Base-by-base conservation (phyloP, 2,113 vertebrate species). In the Aleadryas rufinucha region DNA sequence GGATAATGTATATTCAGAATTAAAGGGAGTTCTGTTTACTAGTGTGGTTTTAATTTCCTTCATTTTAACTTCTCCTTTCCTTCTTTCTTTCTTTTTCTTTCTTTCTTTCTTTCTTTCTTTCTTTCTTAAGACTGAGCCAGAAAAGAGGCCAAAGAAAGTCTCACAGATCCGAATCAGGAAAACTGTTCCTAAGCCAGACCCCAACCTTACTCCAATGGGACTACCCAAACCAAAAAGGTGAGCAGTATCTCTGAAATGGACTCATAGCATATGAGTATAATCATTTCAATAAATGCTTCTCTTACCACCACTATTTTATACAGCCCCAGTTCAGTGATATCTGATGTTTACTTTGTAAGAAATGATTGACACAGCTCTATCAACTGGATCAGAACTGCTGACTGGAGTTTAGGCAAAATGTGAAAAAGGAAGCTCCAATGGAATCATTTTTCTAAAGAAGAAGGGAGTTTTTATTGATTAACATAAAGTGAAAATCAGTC, bases 141-240 rank as follows among this genome's bases (percentile, higher is more conserved):
- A 98, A 93, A 91, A 97, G 93, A 98, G 97, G 94, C 98, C 98
- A 96, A 98, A 99, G 98, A 98, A 98, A 94, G 99, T 99, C 30
- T 99, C 99, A 31, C 98, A 99, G 97, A 99, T 99, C 80, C 97
- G 98, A 71, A 99, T 99, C 91, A 98, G 99, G 65, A 99, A 99
- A 93, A 98, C 98, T 8, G 91, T 99, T 61, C 99, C 99, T 10
- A 99, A 98, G 69, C 98, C 98, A 15, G 99, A 99, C 74, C 98
- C 98, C 33, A 99, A 97, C 63, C 98, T 99, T 74, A 99, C 99
- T 39, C 99, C 99, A 7, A 99, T 99, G 99, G 99, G 99, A 57
- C 97, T 99, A 18, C 99, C 99, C 80, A 99, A 99, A 97, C 98
- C 98, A 94, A 99, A 99, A 98, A 99, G 99, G 99, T 99, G 78